Evolutionary conservation across 2,113 vertebrate genomes (phyloP).

Genomic region (Gnathonemus echidnorhynchus): DNA sequence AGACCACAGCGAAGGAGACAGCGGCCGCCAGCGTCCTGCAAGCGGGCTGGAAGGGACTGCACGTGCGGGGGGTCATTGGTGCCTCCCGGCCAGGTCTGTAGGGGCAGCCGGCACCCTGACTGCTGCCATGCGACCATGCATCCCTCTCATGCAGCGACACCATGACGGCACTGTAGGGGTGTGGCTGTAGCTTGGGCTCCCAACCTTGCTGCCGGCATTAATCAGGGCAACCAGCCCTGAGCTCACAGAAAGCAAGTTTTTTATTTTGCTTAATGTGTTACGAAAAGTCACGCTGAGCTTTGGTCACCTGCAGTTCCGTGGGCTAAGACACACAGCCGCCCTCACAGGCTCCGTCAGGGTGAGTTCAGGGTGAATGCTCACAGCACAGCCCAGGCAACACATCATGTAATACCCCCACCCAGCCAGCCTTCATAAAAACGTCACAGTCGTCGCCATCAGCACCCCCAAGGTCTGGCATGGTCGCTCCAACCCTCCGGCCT

Average conservation of each 20-base stretch:
- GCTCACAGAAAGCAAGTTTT: neutral
- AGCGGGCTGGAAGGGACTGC: constrained; percentile 40
- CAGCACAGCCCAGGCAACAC: neutral
- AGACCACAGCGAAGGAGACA: constrained; percentile 51
- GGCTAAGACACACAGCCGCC: neutral
- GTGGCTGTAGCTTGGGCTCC: neutral
- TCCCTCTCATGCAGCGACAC: neutral
- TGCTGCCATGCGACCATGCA: neutral
- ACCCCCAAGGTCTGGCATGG: neutral
- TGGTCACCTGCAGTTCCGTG: neutral
- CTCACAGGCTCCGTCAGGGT: neutral
- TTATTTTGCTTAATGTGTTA: neutral
- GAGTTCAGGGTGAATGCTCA: neutral
- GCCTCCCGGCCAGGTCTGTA: constrained; percentile 58
- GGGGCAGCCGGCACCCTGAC: neutral
- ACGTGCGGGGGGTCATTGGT: constrained; percentile 43
- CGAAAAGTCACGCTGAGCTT: neutral
- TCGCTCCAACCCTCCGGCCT: neutral
- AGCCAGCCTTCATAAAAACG: neutral
- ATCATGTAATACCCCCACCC: neutral
- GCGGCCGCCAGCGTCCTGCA: constrained; percentile 59
- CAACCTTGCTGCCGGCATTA: neutral
- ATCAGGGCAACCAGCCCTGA: neutral
- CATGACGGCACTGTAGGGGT: neutral
- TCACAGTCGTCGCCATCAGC: neutral